Evolutionary conservation across 2,113 vertebrate genomes (phyloP).

Genomic region (Lipophrys pholis): DNA sequence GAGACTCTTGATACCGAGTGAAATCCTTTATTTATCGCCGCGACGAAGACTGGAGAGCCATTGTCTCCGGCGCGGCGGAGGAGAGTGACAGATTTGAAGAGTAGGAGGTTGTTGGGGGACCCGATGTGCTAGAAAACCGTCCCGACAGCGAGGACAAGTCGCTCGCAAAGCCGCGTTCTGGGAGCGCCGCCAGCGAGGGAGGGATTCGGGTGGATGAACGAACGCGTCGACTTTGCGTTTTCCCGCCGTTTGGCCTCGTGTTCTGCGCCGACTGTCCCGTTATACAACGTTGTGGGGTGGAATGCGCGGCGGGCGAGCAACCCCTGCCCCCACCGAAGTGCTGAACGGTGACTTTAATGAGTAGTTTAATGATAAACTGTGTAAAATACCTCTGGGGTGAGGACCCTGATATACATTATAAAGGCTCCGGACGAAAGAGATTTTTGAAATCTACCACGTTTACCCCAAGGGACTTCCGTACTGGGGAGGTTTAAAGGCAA

Average conservation of each 20-base stretch:
- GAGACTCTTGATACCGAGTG: neutral
- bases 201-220: no score
- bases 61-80: neutral
- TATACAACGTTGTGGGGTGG: no score
- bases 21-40: constrained; percentile 20
- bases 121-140: constrained; percentile 24
- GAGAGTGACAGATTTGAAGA: constrained; percentile 14
- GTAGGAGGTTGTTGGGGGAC: constrained; percentile 21
- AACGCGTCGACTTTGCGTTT: no score
- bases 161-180: constrained; percentile 17
- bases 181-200: no score
- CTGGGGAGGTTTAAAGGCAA: constrained; percentile 38
- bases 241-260: no score
- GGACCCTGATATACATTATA: constrained; percentile 63
- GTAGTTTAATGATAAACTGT: constrained; percentile 65
- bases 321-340: constrained; percentile 41
- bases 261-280: no score
- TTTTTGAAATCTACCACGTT: constrained; percentile 62
- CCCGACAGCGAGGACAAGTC: constrained; percentile 24
- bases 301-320: no score
- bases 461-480: constrained; percentile 53
- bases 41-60: neutral
- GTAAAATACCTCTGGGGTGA: constrained; percentile 52
- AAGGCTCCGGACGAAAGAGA: constrained; percentile 50
- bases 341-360: constrained; percentile 67